Percentiles rank a stretch among this genome's conserved stretches.
Conservation (phyloP, 2,113 vertebrate species). For the Oryzias javanicus region DNA sequence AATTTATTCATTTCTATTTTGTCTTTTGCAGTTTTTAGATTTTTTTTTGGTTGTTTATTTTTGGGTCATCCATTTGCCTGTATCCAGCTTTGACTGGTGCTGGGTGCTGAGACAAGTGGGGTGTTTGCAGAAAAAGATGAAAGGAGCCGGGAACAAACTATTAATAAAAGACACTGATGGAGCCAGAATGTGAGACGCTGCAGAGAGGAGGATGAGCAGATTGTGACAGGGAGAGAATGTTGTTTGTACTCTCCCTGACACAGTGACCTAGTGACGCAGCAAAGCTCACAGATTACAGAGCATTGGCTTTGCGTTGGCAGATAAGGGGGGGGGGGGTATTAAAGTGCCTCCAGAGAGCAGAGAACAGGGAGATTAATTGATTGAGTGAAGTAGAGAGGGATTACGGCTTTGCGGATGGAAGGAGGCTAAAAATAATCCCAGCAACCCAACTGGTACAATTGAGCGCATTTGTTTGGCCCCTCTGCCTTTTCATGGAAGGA, state of each 20-base stretch:
- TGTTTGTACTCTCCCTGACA: conserved; percentile 51
- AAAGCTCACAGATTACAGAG: conserved; percentile 60
- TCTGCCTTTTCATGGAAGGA: background rate
- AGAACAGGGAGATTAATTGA: conserved; percentile 64
- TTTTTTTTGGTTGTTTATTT: too few species aligned
- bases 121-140: conserved; percentile 9
- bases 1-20: too few species aligned
- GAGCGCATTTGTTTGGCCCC: background rate
- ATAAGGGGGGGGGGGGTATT: conserved; percentile 40
- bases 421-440: conserved; percentile 52
- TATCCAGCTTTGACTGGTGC: too few species aligned
- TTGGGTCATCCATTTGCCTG: too few species aligned
- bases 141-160: background rate
- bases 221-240: conserved; percentile 18
- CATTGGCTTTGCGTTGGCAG: conserved; percentile 10
- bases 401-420: conserved; percentile 46
- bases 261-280: conserved; percentile 64
- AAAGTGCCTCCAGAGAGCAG: conserved; percentile 29
- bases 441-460: conserved; percentile 23
- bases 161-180: conserved; percentile 2
- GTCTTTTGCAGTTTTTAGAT: too few species aligned
- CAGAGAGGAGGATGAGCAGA: conserved; percentile 14
- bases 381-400: conserved; percentile 43
- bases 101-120: background rate
- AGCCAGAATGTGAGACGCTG: background rate